These are phyloP conservation scores for Polydrusus tereticollis DNA, from an alignment of 2,888 invertebrate genomes.

Conservation along the genomic window DNA sequence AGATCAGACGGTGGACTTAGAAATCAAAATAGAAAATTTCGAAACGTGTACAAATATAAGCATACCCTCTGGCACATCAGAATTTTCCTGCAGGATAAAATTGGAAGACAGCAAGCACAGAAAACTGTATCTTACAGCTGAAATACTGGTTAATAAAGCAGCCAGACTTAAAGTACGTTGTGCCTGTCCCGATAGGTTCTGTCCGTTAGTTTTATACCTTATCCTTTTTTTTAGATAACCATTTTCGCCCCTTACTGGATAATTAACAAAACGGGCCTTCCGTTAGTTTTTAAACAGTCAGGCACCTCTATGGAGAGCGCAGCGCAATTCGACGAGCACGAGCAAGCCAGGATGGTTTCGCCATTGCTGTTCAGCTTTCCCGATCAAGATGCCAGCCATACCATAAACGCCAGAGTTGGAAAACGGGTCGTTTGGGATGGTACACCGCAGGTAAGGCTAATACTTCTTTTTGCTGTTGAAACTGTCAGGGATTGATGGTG, in stretches of 20 bases:
- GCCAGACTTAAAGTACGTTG: constrained; percentile 62
- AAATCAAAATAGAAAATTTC: constrained; percentile 88
- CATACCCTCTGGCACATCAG: constrained; percentile 58
- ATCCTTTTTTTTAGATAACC: constrained; percentile 70
- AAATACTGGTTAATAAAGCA: constrained; percentile 60
- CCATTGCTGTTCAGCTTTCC: constrained; percentile 95
- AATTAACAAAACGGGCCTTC: constrained; percentile 94
- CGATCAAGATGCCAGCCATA: constrained; percentile 87
- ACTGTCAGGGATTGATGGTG: no score
- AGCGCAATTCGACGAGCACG: constrained; percentile 96
- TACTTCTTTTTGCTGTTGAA: no score
- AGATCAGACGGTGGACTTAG: constrained; percentile 79
- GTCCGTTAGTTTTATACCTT: background rate
- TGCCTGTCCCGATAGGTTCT: background rate
- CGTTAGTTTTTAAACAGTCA: constrained; percentile 94
- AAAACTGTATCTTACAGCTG: constrained; percentile 81
- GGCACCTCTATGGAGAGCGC: constrained; percentile 82
- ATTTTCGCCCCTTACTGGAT: constrained; percentile 94
- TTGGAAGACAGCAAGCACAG: constrained; percentile 81
- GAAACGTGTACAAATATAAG: constrained; percentile 62
- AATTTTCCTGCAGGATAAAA: constrained; percentile 70
- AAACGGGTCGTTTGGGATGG: constrained; percentile 70
- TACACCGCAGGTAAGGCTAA: constrained; percentile 68
- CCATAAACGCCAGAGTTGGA: constrained; percentile 84
- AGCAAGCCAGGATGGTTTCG: constrained; percentile 91